A percentile compares a stretch with the other conserved stretches of the same genome.
Conservation (phyloP, 1,140 invertebrate genomes). For the Vanessa tameamea region DNA sequence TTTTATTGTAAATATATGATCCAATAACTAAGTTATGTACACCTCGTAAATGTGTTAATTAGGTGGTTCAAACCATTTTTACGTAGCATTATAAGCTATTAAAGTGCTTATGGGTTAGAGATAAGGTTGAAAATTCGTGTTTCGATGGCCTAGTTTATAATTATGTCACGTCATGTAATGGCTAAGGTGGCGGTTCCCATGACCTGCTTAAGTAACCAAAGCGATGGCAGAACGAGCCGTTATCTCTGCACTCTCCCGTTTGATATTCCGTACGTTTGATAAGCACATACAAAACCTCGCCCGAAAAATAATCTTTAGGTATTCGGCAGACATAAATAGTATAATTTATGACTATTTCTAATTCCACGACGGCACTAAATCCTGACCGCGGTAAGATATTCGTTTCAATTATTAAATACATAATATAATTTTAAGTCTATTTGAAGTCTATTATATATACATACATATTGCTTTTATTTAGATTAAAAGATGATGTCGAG, state of each 20-base stretch:
- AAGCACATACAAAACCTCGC: slow-evolving; percentile 7
- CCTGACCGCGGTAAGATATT: no score
- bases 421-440: no score
- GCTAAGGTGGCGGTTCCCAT: slow-evolving; percentile 38
- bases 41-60: slow-evolving; percentile 18
- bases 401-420: no score
- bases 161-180: slow-evolving; percentile 50
- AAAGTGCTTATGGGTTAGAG: background rate
- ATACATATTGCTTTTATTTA: no score
- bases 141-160: slow-evolving; percentile 26
- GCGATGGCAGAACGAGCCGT: slow-evolving; percentile 29
- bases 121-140: slow-evolving; percentile 21
- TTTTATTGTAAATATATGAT: background rate
- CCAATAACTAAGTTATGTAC: background rate
- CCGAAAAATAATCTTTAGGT: slow-evolving; percentile 5
- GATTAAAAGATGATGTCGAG: no score
- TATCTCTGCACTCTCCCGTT: slow-evolving; percentile 28
- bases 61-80: slow-evolving; percentile 9
- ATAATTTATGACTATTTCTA: background rate
- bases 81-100: slow-evolving; percentile 1
- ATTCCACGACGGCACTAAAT: no score
- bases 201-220: slow-evolving; percentile 50
- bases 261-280: slow-evolving; percentile 14
- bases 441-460: no score
- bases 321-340: background rate